These are phyloP conservation scores for Sebastes hopkinsi DNA, from an alignment of 2,797 vertebrate genomes.

Conservation along the genomic window DNA sequence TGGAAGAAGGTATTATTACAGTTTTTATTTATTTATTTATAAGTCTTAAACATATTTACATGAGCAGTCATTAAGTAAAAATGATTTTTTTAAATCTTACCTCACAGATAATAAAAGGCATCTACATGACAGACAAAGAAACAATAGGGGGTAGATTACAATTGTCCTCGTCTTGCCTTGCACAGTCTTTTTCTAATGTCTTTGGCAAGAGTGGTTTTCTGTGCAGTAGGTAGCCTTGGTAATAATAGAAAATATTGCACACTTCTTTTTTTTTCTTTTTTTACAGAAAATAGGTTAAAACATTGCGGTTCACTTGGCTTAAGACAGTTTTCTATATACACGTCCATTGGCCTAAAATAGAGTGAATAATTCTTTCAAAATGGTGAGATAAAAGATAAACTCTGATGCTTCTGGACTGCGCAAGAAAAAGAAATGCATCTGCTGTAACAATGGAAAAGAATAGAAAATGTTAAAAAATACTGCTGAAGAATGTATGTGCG, in stretches of 20 bases:
- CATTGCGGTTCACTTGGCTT: conserved; percentile 70
- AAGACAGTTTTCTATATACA: conserved; percentile 27
- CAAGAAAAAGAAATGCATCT: conserved; percentile 77
- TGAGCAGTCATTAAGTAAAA: conserved; percentile 55
- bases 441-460: conserved; percentile 67
- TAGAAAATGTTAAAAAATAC: conserved; percentile 58
- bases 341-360: conserved; percentile 70
- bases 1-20: neutral
- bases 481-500: neutral
- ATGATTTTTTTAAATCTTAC: conserved; percentile 21
- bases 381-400: conserved; percentile 39
- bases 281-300: conserved; percentile 82
- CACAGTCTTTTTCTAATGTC: conserved; percentile 55
- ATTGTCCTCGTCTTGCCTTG: conserved; percentile 79
- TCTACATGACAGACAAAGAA: conserved; percentile 49
- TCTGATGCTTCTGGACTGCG: conserved; percentile 4
- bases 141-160: conserved; percentile 57
- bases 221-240: conserved; percentile 76
- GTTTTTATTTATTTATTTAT: conserved; percentile 54
- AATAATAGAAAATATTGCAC: conserved; percentile 91
- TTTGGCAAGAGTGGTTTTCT: conserved; percentile 88
- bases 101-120: conserved; percentile 54
- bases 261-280: conserved; percentile 85
- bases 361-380: conserved; percentile 39
- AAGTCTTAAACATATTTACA: conserved; percentile 68